Evolutionary conservation across 1,140 invertebrate species (phyloP), one percentile per base, ranked within the genome.

Genomic region (Zaprionus ornatus): DNA sequence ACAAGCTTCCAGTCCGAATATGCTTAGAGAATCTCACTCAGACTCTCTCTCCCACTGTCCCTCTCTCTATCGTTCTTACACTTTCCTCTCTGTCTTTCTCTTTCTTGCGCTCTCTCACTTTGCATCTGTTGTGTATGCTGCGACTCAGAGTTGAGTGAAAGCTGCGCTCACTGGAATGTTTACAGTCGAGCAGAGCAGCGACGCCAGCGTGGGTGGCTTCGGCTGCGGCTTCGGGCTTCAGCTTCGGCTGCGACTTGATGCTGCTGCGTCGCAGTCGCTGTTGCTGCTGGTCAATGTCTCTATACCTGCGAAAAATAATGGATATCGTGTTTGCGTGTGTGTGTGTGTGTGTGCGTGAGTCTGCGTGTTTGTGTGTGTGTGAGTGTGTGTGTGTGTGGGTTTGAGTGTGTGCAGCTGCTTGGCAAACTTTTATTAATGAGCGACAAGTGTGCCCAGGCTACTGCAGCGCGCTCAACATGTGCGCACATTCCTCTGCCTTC

Each of bases 231-330:
- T 55, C 27, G 48, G 48, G 42, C 37, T 67, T 40, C 25, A 29
- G 64, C 52, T 55, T 56, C 32, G 35, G 64, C 27, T 68, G 19
- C 32, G 29, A 19, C 13, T 61, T 42, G 40, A 45, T 55, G 50
- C 40, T 55, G 21, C 32, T 27, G 37, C 17, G 60, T 64, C 76
- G 83, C 29, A 13, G 42, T 48, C 50, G 64, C 37, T 68, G 23
- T 27, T 70, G 57, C 64, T 50, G 67, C 68, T 87, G 84, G 84
- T 90, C 84, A 87, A 87, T 88, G 85, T 88, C 80, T 87, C 85
- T 87, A 87, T 87, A 87, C 84, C 85, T 88, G 84, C 74, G 63
- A 78, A 88, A 90, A 90, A 90, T 81, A 88, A 88, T 90, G 81
- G 78, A 69, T 64, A 68, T 72, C 19, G 63, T 48, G 63, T 42